Evolutionary conservation across 1,140 invertebrate species (phyloP), one percentile per base, ranked within the genome.

Genomic region (Drosophila ficusphila): DNA sequence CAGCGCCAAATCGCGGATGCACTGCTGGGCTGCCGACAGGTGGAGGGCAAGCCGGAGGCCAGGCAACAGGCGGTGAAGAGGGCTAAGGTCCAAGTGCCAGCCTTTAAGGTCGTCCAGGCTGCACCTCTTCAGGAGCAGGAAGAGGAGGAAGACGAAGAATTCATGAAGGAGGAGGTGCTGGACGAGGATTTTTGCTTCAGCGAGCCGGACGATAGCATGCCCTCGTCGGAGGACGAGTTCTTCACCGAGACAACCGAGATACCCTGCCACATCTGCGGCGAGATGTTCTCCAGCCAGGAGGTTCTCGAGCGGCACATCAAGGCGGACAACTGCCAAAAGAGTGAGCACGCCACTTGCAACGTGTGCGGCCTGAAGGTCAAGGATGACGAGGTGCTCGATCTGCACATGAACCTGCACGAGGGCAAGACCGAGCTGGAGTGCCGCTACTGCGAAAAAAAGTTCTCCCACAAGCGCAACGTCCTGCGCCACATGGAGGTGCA

Each of bases 371-470:
- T 82, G 0, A 82, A 75, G 9, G 78, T 88, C 3, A 89, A 86
- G 27, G 86, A 90, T 33, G 89, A 90, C n/a, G 90, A 90, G 19
- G 90, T 90, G 0, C 64, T 90, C 0, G 90, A 90, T 38, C 54
- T 90, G 19, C 90, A 90, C 34, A 90, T 90, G 90, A 90, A 90
- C 46, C 68, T 89, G 1, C 90, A 90, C 14, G 90, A 90, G 21
- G 90, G 90, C 6, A 90, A 90, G 57, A 85, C 89, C 2, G 90
- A 90, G n/a, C 54, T 76, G 9, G 89, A 90, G 19, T 90, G 90
- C 14, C 78, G 89, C 1, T 90, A 90, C 42, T 90, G 90, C 14
- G 53, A 77, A 2, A 90, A 90, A 42, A 79, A 77, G 31, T 90
- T 90, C 29, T 81, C 89, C 1, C 78, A 90, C 31, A 90, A 89